Percentiles rank a stretch among this genome's conserved stretches.
Conservation (phyloP, 2,888 invertebrate genomes). For the Prenolepis imparis region DNA sequence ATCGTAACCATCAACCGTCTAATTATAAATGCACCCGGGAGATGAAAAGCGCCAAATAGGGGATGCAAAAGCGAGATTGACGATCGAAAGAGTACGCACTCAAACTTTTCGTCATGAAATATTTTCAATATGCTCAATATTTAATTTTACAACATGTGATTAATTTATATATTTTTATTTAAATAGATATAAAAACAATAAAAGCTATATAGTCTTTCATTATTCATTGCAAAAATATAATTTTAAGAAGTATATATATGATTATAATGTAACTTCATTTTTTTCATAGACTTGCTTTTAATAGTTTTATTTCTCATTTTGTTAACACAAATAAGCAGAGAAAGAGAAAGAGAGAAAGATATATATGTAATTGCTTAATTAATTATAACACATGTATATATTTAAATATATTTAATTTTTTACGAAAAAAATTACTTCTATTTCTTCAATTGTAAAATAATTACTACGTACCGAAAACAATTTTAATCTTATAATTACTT, state of each 20-base stretch:
- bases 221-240: neutral
- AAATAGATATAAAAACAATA: neutral
- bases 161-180: neutral
- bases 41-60: constrained; percentile 15
- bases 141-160: neutral
- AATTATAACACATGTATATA: neutral
- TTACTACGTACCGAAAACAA: neutral
- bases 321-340: neutral
- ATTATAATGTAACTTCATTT: neutral
- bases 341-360: neutral
- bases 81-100: neutral
- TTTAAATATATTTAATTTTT: neutral
- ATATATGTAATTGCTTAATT: neutral
- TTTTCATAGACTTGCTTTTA: neutral
- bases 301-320: neutral
- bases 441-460: neutral
- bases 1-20: constrained; percentile 40
- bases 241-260: neutral
- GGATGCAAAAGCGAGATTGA: neutral
- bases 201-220: neutral
- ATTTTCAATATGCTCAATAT: constrained; percentile 12
- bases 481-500: too few species aligned
- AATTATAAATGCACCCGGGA: constrained; percentile 40
- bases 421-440: neutral
- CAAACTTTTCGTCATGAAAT: neutral